Evolutionary conservation across 2,113 vertebrate genomes (phyloP).

Genomic region (Cathartes aura): DNA sequence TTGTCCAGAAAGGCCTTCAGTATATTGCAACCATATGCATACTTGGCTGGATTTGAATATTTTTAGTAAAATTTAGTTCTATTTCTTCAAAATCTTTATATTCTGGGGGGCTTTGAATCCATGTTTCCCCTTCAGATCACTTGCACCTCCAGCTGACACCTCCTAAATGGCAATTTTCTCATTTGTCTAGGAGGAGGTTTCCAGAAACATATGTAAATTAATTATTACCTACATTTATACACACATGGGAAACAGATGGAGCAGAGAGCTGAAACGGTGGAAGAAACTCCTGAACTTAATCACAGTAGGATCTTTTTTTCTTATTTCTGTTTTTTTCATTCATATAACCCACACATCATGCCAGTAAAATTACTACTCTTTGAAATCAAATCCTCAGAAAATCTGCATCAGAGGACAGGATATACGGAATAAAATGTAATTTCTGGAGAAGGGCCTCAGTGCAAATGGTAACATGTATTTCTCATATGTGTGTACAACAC

Average conservation of each 20-base stretch:
- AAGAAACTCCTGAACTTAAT: background rate
- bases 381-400: background rate
- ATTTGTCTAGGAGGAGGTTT: background rate
- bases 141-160: background rate
- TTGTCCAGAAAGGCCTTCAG: background rate
- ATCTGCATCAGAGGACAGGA: background rate
- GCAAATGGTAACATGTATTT: background rate
- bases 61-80: background rate
- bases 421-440: background rate
- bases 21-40: background rate
- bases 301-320: background rate
- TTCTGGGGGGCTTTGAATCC: background rate
- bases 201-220: background rate
- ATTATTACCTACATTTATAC: background rate
- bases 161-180: background rate
- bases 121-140: background rate
- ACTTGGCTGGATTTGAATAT: background rate
- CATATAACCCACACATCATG: background rate
- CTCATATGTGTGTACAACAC: background rate
- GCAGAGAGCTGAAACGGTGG: background rate
- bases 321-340: background rate
- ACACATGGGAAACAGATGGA: background rate
- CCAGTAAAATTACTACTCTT: background rate
- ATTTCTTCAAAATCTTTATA: background rate
- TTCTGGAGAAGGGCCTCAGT: background rate